Evolutionary conservation across 2,797 vertebrate species (phyloP), one percentile per base, ranked within the genome.

Genomic region (Amphiprion clarkii): DNA sequence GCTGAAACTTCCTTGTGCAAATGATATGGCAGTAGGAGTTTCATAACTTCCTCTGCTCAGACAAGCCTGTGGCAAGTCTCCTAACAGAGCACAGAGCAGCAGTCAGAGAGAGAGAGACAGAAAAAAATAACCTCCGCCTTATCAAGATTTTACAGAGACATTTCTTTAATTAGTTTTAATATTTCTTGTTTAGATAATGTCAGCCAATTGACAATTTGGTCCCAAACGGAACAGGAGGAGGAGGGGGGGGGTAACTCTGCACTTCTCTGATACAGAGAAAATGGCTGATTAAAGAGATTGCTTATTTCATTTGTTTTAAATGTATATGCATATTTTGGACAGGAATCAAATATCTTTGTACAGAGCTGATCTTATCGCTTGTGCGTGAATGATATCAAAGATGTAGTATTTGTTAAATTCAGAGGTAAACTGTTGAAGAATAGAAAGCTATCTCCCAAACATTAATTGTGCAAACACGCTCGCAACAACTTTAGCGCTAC

Each of bases 131-230:
- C 89, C 84, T 86, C 74, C 62, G 81, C 83, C 92, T 94, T 95
- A 94, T 95, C 94, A 91, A 93, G 93, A 92, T 94, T 89, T 89
- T 78, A 93, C 93, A 94, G 92, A 92, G 93, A 94, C 92, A 90
- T 94, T 94, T 94, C 92, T 95, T 95, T 95, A 95, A 96, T 95
- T 95, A 95, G 94, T 93, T 93, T 92, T 87, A 90, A 92, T 94
- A 92, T 92, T 94, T 95, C 90, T 92, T 92, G 83, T 91, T 94
- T 92, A 92, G 93, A 95, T 94, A 94, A 92, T 91, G 93, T 95
- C 93, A 93, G 86, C 82, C 90, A 91, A 93, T 92, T 93, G 94
- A 94, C 93, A 92, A 92, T 92, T 86, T 12, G 59, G 81, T 92
- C 92, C 90, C 92, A 88, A 87, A 93, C 83, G 87, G 88, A 86